These are phyloP conservation scores for Delichon dasypus DNA, from an alignment of 2,797 vertebrate species.

Conservation along the genomic window DNA sequence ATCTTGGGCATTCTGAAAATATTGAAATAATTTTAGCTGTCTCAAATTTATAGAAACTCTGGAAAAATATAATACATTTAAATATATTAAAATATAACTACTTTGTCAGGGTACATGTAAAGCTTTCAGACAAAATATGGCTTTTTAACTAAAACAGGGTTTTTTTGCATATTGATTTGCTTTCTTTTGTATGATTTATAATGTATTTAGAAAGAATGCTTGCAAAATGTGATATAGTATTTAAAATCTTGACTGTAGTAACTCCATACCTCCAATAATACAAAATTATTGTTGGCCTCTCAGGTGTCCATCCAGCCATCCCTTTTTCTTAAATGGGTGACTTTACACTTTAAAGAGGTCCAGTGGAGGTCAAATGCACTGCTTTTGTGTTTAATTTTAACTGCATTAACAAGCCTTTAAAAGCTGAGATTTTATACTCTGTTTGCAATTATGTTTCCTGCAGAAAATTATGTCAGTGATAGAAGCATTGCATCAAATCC, in stretches of 20 bases:
- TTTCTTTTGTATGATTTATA: slow-evolving; percentile 54
- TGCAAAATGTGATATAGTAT: slow-evolving; percentile 40
- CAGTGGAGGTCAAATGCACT: neutral
- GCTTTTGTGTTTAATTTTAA: neutral
- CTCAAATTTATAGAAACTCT: slow-evolving; percentile 71
- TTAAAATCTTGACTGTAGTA: slow-evolving; percentile 58
- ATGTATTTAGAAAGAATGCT: slow-evolving; percentile 20
- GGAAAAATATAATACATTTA: slow-evolving; percentile 53
- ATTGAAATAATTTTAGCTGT: slow-evolving; percentile 67
- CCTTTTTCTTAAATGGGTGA: neutral
- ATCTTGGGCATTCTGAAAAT: slow-evolving; percentile 71
- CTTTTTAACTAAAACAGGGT: slow-evolving; percentile 40
- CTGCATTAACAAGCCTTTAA: neutral
- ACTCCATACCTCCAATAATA: slow-evolving; percentile 16
- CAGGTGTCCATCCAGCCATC: neutral
- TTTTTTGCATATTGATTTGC: slow-evolving; percentile 47
- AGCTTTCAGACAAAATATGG: slow-evolving; percentile 39
- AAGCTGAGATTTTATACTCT: slow-evolving; percentile 2
- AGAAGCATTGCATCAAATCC: slow-evolving; percentile 17
- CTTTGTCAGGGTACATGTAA: slow-evolving; percentile 36
- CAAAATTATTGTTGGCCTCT: neutral
- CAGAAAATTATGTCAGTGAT: slow-evolving; percentile 11
- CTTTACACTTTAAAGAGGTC: neutral
- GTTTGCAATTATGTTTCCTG: slow-evolving; percentile 50
- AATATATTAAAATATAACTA: slow-evolving; percentile 64